Base-by-base conservation (phyloP, 2,797 vertebrate genomes). In the Leuciscus waleckii region DNA sequence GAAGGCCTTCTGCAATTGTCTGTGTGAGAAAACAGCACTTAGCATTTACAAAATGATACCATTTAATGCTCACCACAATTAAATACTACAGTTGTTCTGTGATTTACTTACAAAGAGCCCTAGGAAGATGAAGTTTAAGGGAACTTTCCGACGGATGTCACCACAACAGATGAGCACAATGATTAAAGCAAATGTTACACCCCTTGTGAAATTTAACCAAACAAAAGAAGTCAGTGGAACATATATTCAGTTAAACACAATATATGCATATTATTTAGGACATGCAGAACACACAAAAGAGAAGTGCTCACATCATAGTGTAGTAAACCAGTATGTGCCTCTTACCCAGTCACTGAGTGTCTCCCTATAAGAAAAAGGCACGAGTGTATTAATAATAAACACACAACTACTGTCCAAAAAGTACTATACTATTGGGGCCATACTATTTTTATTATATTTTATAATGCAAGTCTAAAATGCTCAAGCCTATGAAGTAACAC, bases 41-140 rank as follows among this genome's bases (percentile, higher is more conserved):
- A 58, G 83, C 67, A 11, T 7, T 56, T 23, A 86, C 9, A 67
- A 32, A 21, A 67, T 13, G 21, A 10, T 68, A 1, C n/a, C 2
- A 16, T 49, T 32, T 17, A 63, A 39, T 73, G 7, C 17, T 73
- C 11, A 76, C n/a, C 29, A 2, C 21, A 23, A 51, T 39, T 16
- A 2, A 32, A 70, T 5, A 37, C 5, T 2, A 65, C 4, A 56
- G 32, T 23, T 21, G 14, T 37, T 69, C 10, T 78, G 35, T 76
- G 39, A 46, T 90, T 91, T 90, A 97, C 97, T 97, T 94, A 98
- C 97, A 95, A 97, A 97, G 84, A 97, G 61, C 39, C 90, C 92
- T 87, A 97, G 95, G 79, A 96, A 93, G 76, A 97, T 93, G 90
- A 96, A 96, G 92, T 97, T 97, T 51, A 94, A 86, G 35, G 97